Percentiles rank a stretch among this genome's conserved stretches.
Conservation (phyloP, 2,113 vertebrate genomes). For the Nannospalax galili region DNA sequence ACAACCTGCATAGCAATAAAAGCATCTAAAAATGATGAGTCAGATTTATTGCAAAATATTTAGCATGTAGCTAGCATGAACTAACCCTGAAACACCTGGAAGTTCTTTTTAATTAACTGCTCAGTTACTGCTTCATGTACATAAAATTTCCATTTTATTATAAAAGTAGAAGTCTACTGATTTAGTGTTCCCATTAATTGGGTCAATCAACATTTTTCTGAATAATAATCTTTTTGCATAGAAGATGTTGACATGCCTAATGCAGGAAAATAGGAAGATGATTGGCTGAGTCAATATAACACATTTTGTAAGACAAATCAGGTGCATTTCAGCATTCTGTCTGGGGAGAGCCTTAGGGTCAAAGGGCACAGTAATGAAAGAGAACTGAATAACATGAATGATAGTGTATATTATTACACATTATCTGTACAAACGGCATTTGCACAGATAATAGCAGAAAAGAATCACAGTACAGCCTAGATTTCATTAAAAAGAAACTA, state of each 20-base stretch:
- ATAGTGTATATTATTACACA: no score
- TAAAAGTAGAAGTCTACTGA: conserved; percentile 58
- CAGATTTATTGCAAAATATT: neutral
- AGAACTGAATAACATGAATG: conserved; percentile 23
- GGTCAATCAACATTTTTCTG: conserved; percentile 65
- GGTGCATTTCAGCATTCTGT: neutral
- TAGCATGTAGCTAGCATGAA: conserved; percentile 31
- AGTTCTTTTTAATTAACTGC: conserved; percentile 47
- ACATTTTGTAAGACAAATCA: conserved; percentile 1
- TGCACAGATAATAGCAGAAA: conserved; percentile 32
- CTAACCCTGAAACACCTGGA: conserved; percentile 48
- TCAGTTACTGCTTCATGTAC: conserved; percentile 38
- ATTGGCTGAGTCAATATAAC: conserved; percentile 11
- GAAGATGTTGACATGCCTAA: conserved; percentile 2
- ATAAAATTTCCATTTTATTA: conserved; percentile 68
- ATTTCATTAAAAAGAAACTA: neutral
- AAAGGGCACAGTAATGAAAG: conserved; percentile 11
- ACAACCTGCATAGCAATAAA: neutral
- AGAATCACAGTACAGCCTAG: neutral
- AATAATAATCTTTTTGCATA: conserved; percentile 56
- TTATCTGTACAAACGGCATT: no score
- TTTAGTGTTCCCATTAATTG: conserved; percentile 61
- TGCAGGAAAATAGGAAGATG: conserved; percentile 11
- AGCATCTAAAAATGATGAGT: neutral
- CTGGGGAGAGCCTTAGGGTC: neutral